Evolutionary conservation across 2,797 vertebrate species (phyloP).

Genomic region (Bucorvus abyssinicus): DNA sequence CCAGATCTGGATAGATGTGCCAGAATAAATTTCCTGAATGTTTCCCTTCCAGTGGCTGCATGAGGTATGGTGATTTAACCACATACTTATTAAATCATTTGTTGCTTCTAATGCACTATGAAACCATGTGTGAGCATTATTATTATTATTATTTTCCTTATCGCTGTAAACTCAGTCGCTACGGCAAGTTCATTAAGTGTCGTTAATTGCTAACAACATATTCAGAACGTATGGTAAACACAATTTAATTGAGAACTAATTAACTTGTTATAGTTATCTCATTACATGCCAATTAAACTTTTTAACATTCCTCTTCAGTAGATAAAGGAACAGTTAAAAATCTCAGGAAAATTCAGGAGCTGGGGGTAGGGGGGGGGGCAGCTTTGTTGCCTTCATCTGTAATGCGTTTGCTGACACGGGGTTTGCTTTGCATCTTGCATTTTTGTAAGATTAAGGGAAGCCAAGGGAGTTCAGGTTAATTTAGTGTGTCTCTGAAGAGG

Average conservation of each 20-base stretch:
- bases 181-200: conserved; percentile 69
- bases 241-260: conserved; percentile 79
- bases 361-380: neutral
- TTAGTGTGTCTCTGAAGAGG: conserved; percentile 1
- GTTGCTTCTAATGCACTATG: neutral
- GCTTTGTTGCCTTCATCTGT: neutral
- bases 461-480: conserved; percentile 31
- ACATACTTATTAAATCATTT: conserved; percentile 1
- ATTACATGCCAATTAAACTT: conserved; percentile 77
- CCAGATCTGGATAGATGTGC: neutral
- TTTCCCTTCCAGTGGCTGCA: conserved; percentile 11
- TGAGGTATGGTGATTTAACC: neutral
- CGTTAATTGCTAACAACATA: conserved; percentile 71
- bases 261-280: conserved; percentile 77
- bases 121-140: neutral
- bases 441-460: conserved; percentile 34
- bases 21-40: conserved; percentile 10
- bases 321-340: conserved; percentile 65
- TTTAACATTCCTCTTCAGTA: conserved; percentile 72
- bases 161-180: conserved; percentile 40
- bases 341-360: conserved; percentile 5
- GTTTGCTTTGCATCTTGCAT: neutral
- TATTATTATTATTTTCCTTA: conserved; percentile 20
- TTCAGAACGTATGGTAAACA: conserved; percentile 71
- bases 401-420: neutral